Conservation (phyloP, 2,113 vertebrate species). For the Pterocles gutturalis region DNA sequence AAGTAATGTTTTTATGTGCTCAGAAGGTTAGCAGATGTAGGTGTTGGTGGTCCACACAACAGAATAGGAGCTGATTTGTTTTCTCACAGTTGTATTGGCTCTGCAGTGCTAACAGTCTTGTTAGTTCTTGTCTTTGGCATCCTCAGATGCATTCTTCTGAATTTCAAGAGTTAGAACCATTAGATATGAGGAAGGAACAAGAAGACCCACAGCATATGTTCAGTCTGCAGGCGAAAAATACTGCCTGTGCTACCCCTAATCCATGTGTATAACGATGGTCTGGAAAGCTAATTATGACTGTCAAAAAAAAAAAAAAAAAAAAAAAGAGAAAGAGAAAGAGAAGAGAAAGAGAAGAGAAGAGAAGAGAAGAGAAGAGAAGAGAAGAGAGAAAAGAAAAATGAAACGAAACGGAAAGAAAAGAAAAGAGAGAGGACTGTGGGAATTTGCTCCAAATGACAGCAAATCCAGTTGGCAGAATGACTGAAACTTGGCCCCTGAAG, state of each 20-base stretch:
- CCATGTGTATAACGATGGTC: neutral
- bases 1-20: neutral
- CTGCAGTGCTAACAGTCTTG: neutral
- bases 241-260: slow-evolving; percentile 56
- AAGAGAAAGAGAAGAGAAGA: neutral
- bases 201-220: slow-evolving; percentile 54
- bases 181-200: slow-evolving; percentile 27
- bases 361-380: neutral
- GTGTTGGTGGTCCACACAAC: neutral
- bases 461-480: slow-evolving; percentile 14
- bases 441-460: slow-evolving; percentile 41
- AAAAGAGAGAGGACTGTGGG: neutral
- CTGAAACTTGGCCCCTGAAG: slow-evolving; percentile 32
- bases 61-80: neutral
- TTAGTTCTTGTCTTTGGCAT: slow-evolving; percentile 19
- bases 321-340: neutral
- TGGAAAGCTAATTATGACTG: slow-evolving; percentile 48
- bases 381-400: too few species aligned
- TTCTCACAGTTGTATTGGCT: neutral
- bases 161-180: neutral
- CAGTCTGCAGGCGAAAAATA: neutral
- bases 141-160: neutral
- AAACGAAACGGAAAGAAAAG: too few species aligned
- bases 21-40: neutral
- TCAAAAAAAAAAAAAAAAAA: neutral